Evolutionary conservation across 2,113 vertebrate species (phyloP).

Genomic region (Ceyx melanurus): DNA sequence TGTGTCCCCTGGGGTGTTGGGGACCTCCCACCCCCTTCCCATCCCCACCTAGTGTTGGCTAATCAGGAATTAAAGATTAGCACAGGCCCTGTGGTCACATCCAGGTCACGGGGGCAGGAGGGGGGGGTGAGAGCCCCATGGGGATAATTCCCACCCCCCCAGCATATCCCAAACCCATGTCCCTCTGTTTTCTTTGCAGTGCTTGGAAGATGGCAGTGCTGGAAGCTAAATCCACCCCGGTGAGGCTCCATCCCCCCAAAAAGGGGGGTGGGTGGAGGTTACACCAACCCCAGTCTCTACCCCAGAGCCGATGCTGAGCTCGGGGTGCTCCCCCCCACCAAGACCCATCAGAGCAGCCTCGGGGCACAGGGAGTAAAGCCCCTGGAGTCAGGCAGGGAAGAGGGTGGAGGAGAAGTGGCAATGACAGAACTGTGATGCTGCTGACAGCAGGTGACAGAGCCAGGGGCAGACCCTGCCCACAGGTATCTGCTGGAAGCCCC

Average conservation of each 20-base stretch:
- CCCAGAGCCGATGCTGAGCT: not conserved
- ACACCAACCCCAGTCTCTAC: not conserved
- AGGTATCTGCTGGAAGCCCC: no score
- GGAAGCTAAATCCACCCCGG: constrained; percentile 86
- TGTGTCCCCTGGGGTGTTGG: accelerated
- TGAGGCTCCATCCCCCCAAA: constrained; percentile 62
- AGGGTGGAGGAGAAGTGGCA: accelerated
- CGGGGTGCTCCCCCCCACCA: not conserved
- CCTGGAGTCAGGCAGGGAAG: not conserved
- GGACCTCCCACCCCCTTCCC: not conserved
- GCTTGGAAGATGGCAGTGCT: constrained; percentile 91
- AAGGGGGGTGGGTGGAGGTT: not conserved
- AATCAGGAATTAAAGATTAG: not conserved
- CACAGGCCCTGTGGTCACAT: accelerated
- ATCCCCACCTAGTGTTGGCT: accelerated
- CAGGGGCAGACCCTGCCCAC: not conserved
- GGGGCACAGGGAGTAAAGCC: not conserved
- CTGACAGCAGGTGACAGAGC: not conserved
- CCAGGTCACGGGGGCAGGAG: accelerated
- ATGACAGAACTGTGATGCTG: accelerated
- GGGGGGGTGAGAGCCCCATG: no score
- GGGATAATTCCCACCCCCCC: not conserved
- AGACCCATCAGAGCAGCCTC: not conserved
- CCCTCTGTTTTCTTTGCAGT: constrained; percentile 69
- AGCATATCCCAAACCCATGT: accelerated